Conservation (phyloP, 2,113 vertebrate genomes). For the Eurypyga helias region DNA sequence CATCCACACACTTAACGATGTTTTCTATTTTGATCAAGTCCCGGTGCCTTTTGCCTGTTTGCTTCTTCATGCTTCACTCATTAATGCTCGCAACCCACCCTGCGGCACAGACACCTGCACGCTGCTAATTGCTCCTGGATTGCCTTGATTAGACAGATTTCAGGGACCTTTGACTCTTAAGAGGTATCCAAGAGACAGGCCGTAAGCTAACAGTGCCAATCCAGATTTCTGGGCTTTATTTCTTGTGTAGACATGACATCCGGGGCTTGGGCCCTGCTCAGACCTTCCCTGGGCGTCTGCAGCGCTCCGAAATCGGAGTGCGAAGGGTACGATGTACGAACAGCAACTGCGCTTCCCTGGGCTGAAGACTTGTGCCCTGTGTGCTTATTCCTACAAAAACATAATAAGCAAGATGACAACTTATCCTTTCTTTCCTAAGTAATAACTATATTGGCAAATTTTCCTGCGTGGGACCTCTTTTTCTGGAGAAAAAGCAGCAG, state of each 20-base stretch:
- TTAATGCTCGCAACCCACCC: not conserved
- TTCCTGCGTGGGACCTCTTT: fast-evolving
- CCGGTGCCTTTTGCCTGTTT: fast-evolving
- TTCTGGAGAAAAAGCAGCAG: not conserved
- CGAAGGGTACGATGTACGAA: not conserved
- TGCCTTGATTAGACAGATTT: not conserved
- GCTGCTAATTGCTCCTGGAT: conserved; percentile 8
- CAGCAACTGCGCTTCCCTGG: not conserved
- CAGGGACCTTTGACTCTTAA: not conserved
- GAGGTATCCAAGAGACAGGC: not conserved
- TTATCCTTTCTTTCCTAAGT: not conserved
- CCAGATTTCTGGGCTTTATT: not conserved
- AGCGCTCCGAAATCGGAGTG: not conserved
- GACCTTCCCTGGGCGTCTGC: not conserved
- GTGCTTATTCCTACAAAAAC: not conserved
- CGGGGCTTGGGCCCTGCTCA: not conserved
- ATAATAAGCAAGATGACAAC: not conserved
- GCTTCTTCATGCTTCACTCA: not conserved
- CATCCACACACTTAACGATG: not conserved
- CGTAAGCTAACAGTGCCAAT: not conserved
- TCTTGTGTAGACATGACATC: not conserved
- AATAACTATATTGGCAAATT: not conserved
- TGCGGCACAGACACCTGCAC: not conserved
- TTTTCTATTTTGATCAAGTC: not conserved
- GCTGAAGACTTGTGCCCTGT: not conserved